Percentiles rank a stretch among this genome's conserved stretches.
These are phyloP conservation scores for Antechinus flavipes DNA, from an alignment of 2,113 vertebrate genomes.

Conservation along the genomic window DNA sequence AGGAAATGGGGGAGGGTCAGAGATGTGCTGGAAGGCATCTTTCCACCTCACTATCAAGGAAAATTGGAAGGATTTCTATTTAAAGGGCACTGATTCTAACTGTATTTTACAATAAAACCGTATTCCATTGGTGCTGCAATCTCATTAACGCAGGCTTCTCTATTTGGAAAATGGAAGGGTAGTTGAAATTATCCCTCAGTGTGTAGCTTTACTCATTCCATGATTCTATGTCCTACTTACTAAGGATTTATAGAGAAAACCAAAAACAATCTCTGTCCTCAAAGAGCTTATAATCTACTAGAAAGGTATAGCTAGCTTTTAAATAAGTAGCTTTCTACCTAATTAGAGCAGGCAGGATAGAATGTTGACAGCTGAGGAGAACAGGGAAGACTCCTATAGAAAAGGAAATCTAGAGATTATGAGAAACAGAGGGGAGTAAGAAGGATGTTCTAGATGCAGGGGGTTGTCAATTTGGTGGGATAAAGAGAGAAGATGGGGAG, in stretches of 20 bases:
- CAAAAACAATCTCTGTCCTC: too few species aligned
- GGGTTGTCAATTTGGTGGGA: background rate
- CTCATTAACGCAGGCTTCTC: background rate
- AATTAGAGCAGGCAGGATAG: background rate
- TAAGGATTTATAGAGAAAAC: too few species aligned
- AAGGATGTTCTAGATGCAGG: background rate
- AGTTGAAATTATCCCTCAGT: too few species aligned
- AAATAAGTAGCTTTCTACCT: too few species aligned
- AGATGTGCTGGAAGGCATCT: slow-evolving; percentile 8
- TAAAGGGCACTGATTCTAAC: background rate
- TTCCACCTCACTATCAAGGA: slow-evolving; percentile 27
- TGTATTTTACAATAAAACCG: background rate
- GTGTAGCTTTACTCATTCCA: too few species aligned
- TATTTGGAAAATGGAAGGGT: too few species aligned
- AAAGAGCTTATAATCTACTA: too few species aligned
- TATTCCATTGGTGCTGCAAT: background rate
- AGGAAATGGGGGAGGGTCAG: slow-evolving; percentile 36
- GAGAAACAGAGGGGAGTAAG: background rate
- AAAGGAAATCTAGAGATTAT: background rate
- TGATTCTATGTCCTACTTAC: too few species aligned
- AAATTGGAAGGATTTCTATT: background rate
- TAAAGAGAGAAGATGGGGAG: background rate
- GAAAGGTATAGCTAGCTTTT: too few species aligned
- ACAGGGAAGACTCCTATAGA: background rate
- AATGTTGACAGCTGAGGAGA: background rate